Evolutionary conservation across 1,140 invertebrate species (phyloP), one percentile per base, ranked within the genome.

Genomic region (Hyles vespertilio): DNA sequence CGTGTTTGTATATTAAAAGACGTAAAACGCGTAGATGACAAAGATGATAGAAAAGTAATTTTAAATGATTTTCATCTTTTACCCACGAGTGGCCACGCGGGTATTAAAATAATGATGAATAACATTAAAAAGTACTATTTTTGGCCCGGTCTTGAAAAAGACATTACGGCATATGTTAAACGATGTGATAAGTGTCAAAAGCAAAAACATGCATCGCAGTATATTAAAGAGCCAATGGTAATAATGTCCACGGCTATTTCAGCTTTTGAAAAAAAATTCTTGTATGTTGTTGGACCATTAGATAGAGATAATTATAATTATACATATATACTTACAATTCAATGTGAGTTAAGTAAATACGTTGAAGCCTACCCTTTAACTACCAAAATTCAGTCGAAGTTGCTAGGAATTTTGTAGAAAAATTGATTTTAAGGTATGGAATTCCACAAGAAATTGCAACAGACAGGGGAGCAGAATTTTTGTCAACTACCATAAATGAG

Each of bases 381-480:
- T 9, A 52, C 36, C 32, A 71, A 71, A 47, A 32, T 32, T 46
- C 60, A 5, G 44, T n/a, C 45, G 50, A 44, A 12, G 62, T 72
- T 34, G 61, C 67, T 33, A 59, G 43, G 22, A 40, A 3, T 36
- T 72, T 72, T 32, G 66, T 72, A n/a, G 51, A 59, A 36, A 68
- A 72, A 56, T 66, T 67, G 54, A 66, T 70, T 46, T 43, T 67
- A 22, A 59, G 61, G 10, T 62, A 56, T 50, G 64, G 64, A 7
- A 8, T 61, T 5, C 59, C 57, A 4, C 33, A 34, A 8, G n/a
- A 9, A 2, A 53, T 59, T 12, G n/a, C 33, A 8, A 63, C 58
- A 2, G 62, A 62, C 32, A 52, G 61, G 22, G 59, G 63, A 6
- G 53, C 60, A n/a, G 60, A 65, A 32, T 65, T 69, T 44, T 36